Percentiles rank a stretch among this genome's conserved stretches.
These are phyloP conservation scores for Meganola albula DNA, from an alignment of 2,888 invertebrate species.

Conservation along the genomic window DNA sequence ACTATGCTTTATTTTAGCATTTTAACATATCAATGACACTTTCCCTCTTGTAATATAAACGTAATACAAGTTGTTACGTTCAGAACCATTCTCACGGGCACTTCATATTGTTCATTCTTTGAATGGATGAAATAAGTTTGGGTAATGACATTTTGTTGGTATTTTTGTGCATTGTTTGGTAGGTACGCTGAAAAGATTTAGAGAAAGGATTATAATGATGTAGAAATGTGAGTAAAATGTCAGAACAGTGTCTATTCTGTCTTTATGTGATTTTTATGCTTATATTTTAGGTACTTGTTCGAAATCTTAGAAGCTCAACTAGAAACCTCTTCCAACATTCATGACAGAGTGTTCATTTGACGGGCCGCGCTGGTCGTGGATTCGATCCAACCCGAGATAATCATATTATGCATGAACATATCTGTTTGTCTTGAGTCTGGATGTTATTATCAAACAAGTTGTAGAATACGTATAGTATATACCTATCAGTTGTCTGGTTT, in stretches of 20 bases:
- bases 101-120: conserved; percentile 1
- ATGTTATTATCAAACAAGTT: too few species aligned
- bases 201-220: neutral
- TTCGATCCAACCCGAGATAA: too few species aligned
- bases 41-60: conserved; percentile 51
- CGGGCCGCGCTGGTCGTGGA: too few species aligned
- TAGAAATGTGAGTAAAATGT: neutral
- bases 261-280: too few species aligned
- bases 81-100: conserved; percentile 20
- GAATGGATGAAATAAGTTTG: neutral
- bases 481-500: too few species aligned
- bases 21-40: conserved; percentile 69
- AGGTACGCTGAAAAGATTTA: neutral
- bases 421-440: too few species aligned
- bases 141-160: neutral
- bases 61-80: conserved; percentile 23
- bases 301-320: too few species aligned
- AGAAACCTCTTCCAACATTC: too few species aligned
- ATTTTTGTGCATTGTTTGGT: conserved; percentile 6
- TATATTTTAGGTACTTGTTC: too few species aligned
- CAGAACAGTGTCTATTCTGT: neutral
- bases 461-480: too few species aligned
- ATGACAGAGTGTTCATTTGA: too few species aligned
- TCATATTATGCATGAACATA: too few species aligned
- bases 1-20: conserved; percentile 37